A percentile compares a stretch with the other conserved stretches of the same genome.
phyloP scores from a whole-genome alignment of 2,888 invertebrate species.

The Agonopterix alstromeriana region DNA sequence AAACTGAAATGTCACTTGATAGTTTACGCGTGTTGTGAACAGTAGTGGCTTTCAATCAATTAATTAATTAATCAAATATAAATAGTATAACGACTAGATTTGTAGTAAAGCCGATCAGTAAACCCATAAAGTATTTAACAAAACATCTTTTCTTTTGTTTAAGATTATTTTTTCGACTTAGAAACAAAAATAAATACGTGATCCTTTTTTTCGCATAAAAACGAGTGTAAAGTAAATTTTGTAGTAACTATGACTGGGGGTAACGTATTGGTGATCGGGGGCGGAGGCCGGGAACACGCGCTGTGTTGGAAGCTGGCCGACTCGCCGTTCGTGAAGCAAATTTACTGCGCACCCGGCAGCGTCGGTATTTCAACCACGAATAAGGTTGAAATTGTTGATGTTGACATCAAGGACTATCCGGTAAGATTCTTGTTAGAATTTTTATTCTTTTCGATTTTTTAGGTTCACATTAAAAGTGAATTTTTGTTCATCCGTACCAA shows the following conservation, averaged over 20 bases:
- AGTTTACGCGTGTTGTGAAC: conserved; percentile 46
- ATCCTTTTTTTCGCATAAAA: background rate
- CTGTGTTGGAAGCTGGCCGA: conserved; percentile 95
- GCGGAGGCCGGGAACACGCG: conserved; percentile 97
- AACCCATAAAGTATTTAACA: background rate
- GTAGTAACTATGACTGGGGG: conserved; percentile 49
- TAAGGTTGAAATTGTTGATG: conserved; percentile 81
- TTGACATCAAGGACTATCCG: conserved; percentile 82
- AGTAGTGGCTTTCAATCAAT: conserved; percentile 20
- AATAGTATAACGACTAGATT: background rate
- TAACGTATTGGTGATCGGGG: conserved; percentile 89
- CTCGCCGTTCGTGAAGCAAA: conserved; percentile 81
- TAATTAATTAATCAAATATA: conserved; percentile 5
- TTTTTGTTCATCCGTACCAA: too few relatives aligned
- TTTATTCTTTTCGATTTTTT: background rate
- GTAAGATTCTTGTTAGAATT: conserved; percentile 62
- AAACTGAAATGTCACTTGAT: conserved; percentile 33
- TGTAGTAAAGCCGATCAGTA: background rate
- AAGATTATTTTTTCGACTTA: background rate
- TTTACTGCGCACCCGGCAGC: conserved; percentile 94
- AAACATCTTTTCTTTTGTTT: background rate
- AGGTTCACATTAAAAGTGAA: background rate
- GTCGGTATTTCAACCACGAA: conserved; percentile 84
- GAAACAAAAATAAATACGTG: background rate
- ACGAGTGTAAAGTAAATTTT: background rate